Percentiles rank a stretch among this genome's conserved stretches.
phyloP scores from a whole-genome alignment of 2,113 vertebrate genomes.

The Cervus canadensis region DNA sequence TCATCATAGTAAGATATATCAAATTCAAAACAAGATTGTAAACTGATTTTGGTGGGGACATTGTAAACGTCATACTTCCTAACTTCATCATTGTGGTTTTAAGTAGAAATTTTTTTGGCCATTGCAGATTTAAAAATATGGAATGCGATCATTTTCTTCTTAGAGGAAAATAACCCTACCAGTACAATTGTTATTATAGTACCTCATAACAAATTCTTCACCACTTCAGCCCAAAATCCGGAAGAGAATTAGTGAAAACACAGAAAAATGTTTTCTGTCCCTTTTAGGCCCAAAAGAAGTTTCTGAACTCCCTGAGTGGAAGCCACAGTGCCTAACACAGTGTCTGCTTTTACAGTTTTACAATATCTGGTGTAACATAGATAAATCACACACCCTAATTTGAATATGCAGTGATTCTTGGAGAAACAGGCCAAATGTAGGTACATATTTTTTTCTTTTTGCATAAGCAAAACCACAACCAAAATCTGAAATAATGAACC shows the following conservation, averaged over 20 bases:
- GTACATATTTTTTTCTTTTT: background rate
- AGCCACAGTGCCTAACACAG: background rate
- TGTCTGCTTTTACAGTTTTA: background rate
- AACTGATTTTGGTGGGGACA: background rate
- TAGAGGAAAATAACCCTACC: background rate
- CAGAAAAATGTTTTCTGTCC: background rate
- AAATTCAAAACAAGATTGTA: slow-evolving; percentile 46
- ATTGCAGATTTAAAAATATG: background rate
- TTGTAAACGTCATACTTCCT: background rate
- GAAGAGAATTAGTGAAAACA: background rate
- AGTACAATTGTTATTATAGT: background rate
- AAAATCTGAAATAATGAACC: background rate
- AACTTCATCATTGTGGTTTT: background rate
- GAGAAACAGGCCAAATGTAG: background rate
- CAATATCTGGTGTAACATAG: background rate
- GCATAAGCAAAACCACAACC: background rate
- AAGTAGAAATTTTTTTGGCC: slow-evolving; percentile 2
- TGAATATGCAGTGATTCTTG: background rate
- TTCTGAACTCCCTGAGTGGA: background rate
- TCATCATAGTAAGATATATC: background rate
- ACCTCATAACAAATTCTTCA: background rate
- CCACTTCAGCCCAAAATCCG: background rate
- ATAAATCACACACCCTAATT: background rate
- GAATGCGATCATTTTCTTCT: background rate
- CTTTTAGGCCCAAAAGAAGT: background rate